Evolutionary conservation across 2,113 vertebrate species (phyloP), one percentile per base, ranked within the genome.

Genomic region (Oceanites oceanicus): DNA sequence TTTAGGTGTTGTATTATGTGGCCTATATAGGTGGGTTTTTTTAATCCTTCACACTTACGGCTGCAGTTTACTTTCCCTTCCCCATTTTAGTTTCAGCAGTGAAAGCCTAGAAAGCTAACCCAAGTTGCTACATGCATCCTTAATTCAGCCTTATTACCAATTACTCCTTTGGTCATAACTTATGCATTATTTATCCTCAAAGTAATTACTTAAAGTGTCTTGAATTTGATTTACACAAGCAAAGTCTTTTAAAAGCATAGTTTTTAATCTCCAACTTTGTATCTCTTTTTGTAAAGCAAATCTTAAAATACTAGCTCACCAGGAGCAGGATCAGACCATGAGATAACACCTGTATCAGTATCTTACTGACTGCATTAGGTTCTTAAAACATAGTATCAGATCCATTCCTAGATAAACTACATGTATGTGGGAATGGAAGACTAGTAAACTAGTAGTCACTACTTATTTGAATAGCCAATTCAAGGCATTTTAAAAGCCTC

Each of bases 191-290:
- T 97, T 94, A 97, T 85, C 34, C 26, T 80, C 40, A 22, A 68
- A 95, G 92, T 94, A 92, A 97, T 97, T 96, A 96, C 89, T 94
- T 96, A 86, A 96, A 96, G 93, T 44, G 63, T 96, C 84, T 86
- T 89, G 63, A 96, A 95, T 96, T 96, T 95, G 94, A 96, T 97
- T 97, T 96, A 86, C 74, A 88, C 66, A 77, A 93, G 72, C 62
- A 85, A 92, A 93, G 96, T 92, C 85, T 86, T 97, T 94, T 97
- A 96, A 97, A 97, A 97, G 94, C 93, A 89, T 20, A 68, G 76
- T 75, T 86, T 95, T 97, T 94, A 93, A 93, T 96, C 91, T 97
- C 47, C n/a, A 77, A 89, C 40, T 96, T 96, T 96, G n/a, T 87
- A 87, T 77, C 90, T 96, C 95, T 94, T 49, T 97, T 95, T 94